Conservation (phyloP, 1,140 invertebrate species). For the Drosophila melanogaster region DNA sequence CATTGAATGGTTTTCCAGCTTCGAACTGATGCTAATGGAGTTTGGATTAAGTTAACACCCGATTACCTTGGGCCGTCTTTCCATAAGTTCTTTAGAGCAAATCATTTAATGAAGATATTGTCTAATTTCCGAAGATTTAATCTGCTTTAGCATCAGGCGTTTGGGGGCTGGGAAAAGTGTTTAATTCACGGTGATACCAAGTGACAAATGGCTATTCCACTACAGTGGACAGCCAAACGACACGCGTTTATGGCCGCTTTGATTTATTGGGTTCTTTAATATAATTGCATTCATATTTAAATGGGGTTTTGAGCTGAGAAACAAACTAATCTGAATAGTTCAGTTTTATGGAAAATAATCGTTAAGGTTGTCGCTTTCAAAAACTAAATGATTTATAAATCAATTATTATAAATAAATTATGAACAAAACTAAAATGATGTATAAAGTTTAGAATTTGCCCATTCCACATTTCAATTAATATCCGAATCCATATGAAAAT, state of each 20-base stretch:
- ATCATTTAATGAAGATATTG: conserved; percentile 46
- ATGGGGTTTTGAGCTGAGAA: conserved; percentile 13
- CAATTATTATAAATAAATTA: too few relatives aligned
- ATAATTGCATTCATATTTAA: conserved; percentile 41
- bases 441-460: neutral
- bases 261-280: conserved; percentile 36
- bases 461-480: conserved; percentile 1
- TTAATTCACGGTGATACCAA: conserved; percentile 21
- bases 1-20: conserved; percentile 5
- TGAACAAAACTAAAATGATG: neutral
- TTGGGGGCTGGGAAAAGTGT: conserved; percentile 21
- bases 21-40: conserved; percentile 12
- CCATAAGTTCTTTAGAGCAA: conserved; percentile 4
- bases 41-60: conserved; percentile 37
- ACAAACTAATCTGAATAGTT: conserved; percentile 14
- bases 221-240: conserved; percentile 29
- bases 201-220: conserved; percentile 28
- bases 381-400: neutral
- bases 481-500: neutral
- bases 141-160: neutral
- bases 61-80: conserved; percentile 31
- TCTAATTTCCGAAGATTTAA: conserved; percentile 17
- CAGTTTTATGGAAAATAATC: conserved; percentile 1
- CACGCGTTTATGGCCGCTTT: conserved; percentile 24
- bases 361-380: conserved; percentile 2